Evolutionary conservation across 2,888 invertebrate species (phyloP), one percentile per base, ranked within the genome.

Genomic region (Platycheirus rosarum): DNA sequence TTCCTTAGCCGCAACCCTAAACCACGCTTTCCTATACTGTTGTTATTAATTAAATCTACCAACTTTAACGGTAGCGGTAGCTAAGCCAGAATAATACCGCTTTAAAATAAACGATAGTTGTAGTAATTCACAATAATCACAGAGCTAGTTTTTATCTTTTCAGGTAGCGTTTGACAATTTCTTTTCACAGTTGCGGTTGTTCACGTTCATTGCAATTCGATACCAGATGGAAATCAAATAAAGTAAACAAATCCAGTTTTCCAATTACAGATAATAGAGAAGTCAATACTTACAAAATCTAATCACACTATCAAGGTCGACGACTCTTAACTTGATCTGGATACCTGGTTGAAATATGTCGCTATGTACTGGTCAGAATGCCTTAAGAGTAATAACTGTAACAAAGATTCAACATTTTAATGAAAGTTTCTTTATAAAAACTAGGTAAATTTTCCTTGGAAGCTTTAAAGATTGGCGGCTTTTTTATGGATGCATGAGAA

Each of bases 251-350:
- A 8, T 8, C 18, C 35, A 73, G 55, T 65, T 65, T n/a, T n/a
- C n/a, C 44, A 44, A 71, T 71, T 65, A 44, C 73, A 48, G 65
- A 73, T 73, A 44, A 53, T 26, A 55, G 46, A 18, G 53, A 65
- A 55, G 53, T 63, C 55, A 73, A 63, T 44, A 62, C n/a, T n/a
- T n/a, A n/a, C 44, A 53, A 62, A 42, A 32, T n/a, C n/a, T n/a
- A n/a, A n/a, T 3, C 29, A 32, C 35, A 53, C 55, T 53, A 73
- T 55, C 73, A 73, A 73, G 73, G 73, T 73, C 73, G 73, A 73
- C 73, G 73, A 65, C 73, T 32, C 53, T 73, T 73, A 46, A 53
- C 18, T 53, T 2, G 51, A 71, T 37, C 55, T 44, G 48, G 48
- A 55, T 62, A n/a, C n/a, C n/a, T n/a, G 16, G 44, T 46, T 20